phyloP scores from a whole-genome alignment of 2,888 invertebrate species.

The Zelleria hepariella region DNA sequence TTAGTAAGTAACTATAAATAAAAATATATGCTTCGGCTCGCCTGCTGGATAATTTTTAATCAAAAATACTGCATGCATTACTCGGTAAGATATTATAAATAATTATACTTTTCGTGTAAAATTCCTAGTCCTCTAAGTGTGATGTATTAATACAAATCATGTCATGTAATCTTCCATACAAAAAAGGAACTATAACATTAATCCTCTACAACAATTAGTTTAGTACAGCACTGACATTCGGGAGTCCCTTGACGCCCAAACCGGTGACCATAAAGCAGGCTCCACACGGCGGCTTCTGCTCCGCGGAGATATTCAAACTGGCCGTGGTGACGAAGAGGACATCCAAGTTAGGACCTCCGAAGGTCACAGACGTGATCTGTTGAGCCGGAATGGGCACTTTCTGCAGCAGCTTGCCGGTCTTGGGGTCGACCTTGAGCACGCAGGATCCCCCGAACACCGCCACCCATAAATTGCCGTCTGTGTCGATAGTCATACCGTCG shows the following conservation, averaged over 20 bases:
- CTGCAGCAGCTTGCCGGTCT: slow-evolving; percentile 66
- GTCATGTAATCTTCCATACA: too few species aligned
- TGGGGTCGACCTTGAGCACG: slow-evolving; percentile 71
- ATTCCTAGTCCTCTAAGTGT: too few species aligned
- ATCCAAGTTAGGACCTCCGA: slow-evolving; percentile 78
- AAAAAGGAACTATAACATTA: too few species aligned
- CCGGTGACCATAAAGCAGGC: slow-evolving; percentile 74
- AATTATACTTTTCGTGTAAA: too few species aligned
- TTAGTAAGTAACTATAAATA: too few species aligned
- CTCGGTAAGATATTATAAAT: too few species aligned
- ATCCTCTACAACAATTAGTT: too few species aligned
- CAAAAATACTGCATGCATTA: too few species aligned
- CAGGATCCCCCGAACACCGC: slow-evolving; percentile 74
- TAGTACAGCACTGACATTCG: slow-evolving; percentile 31
- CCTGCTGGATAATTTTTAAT: too few species aligned
- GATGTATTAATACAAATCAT: too few species aligned
- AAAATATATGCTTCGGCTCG: too few species aligned
- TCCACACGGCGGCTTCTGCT: slow-evolving; percentile 71
- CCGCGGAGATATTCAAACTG: slow-evolving; percentile 55
- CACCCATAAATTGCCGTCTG: slow-evolving; percentile 83
- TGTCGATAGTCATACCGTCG: slow-evolving; percentile 86
- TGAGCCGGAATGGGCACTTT: slow-evolving; percentile 75
- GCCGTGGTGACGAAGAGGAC: slow-evolving; percentile 80
- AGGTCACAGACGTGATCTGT: slow-evolving; percentile 80
- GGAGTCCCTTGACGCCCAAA: slow-evolving; percentile 68